Evolutionary conservation across 2,113 vertebrate genomes (phyloP).

Genomic region (Psilopogon haemacephalus): DNA sequence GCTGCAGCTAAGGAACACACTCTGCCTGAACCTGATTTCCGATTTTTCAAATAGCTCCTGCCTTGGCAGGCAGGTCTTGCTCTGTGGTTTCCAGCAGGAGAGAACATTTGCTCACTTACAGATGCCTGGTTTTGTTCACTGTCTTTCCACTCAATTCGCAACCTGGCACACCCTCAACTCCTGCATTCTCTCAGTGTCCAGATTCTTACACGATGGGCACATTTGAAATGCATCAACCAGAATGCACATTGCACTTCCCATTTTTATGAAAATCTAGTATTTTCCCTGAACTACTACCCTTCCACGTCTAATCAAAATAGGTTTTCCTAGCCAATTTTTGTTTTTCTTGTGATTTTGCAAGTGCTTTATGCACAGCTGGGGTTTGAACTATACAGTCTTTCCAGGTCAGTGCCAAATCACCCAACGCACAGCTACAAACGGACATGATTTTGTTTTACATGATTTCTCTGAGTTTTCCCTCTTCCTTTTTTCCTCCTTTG

Average conservation of each 20-base stretch:
- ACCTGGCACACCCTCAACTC: not conserved
- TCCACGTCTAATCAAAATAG: not conserved
- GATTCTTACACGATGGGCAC: not conserved
- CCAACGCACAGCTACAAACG: not conserved
- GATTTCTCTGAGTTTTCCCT: not conserved
- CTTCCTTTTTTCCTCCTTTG: not conserved
- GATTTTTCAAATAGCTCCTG: not conserved
- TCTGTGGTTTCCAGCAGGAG: not conserved
- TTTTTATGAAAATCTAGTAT: not conserved
- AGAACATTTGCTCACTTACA: slow-evolving; percentile 32
- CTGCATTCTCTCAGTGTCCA: not conserved
- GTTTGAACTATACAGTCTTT: not conserved
- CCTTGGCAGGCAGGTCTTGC: not conserved
- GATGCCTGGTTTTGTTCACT: not conserved
- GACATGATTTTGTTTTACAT: not conserved
- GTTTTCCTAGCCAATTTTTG: not conserved
- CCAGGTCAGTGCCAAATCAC: not conserved
- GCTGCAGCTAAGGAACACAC: not conserved
- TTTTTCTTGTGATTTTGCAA: not conserved
- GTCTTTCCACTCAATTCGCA: not conserved
- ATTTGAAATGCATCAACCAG: not conserved
- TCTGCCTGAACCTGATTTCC: not conserved
- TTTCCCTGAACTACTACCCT: not conserved
- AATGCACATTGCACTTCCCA: not conserved
- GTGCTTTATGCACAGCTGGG: not conserved